Evolutionary conservation across 2,888 invertebrate species (phyloP).

Genomic region (Dexiosoma caninum): DNA sequence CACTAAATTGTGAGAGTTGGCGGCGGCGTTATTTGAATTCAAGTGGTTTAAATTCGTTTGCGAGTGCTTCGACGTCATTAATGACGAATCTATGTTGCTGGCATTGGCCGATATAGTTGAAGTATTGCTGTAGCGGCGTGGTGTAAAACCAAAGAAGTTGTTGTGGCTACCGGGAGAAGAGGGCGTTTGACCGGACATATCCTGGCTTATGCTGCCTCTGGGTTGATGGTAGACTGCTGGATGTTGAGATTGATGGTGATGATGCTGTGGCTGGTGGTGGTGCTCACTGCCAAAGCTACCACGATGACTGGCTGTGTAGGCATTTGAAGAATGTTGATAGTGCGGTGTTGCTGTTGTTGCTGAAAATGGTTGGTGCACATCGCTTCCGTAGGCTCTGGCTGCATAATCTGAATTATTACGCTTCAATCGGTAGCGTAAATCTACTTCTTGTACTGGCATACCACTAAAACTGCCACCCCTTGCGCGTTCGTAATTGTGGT

Average conservation of each 20-base stretch:
- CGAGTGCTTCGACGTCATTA: constrained; percentile 2
- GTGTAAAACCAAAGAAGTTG: constrained; percentile 73
- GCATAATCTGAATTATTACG: constrained; percentile 76
- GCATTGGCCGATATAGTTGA: constrained; percentile 77
- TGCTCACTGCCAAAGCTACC: constrained; percentile 66
- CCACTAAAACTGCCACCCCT: constrained; percentile 77
- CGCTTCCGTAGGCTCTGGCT: constrained; percentile 59
- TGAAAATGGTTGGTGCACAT: constrained; percentile 43
- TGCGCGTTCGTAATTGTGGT: constrained; percentile 75
- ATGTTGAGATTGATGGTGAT: constrained; percentile 23
- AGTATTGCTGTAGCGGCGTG: constrained; percentile 84
- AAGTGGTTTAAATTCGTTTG: constrained; percentile 30
- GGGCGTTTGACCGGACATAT: constrained; percentile 42
- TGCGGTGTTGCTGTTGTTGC: constrained; percentile 43
- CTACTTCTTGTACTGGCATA: constrained; percentile 75
- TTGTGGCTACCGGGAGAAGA: constrained; percentile 63
- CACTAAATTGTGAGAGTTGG: constrained; percentile 65
- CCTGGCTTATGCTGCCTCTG: constrained; percentile 69
- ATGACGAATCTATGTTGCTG: constrained; percentile 52
- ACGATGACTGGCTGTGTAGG: constrained; percentile 66
- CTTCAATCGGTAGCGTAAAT: constrained; percentile 74
- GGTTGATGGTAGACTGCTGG: constrained; percentile 68
- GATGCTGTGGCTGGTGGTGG: constrained; percentile 53
- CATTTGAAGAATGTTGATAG: constrained; percentile 64
- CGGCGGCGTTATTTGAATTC: constrained; percentile 52